phyloP scores from a whole-genome alignment of 2,113 vertebrate species.

The Mola mola region DNA sequence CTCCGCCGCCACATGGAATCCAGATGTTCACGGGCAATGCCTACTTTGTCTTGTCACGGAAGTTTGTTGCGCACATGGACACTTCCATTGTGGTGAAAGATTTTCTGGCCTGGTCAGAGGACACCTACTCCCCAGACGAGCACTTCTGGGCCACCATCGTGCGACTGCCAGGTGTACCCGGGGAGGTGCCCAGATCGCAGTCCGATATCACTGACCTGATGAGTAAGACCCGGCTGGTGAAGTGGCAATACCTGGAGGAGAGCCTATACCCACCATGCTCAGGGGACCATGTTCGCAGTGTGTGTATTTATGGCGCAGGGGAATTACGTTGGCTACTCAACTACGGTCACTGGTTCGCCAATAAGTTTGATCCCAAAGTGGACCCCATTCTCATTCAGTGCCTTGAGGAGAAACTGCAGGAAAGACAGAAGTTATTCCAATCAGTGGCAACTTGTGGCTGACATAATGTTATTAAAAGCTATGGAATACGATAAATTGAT shows the following conservation, averaged over 20 bases:
- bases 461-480: too few species aligned
- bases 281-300: constrained; percentile 87
- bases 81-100: constrained; percentile 82
- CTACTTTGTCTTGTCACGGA: constrained; percentile 89
- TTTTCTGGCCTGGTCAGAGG: constrained; percentile 90
- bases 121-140: constrained; percentile 94
- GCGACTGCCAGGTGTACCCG: constrained; percentile 88
- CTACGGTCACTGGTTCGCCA: constrained; percentile 93
- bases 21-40: constrained; percentile 92
- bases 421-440: constrained; percentile 60
- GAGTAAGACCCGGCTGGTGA: constrained; percentile 93
- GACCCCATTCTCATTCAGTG: constrained; percentile 92
- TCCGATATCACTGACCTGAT: constrained; percentile 89
- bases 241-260: constrained; percentile 90
- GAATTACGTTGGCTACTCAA: constrained; percentile 81
- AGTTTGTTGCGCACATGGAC: constrained; percentile 82
- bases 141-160: constrained; percentile 94
- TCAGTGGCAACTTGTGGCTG: neutral
- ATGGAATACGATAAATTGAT: too few species aligned
- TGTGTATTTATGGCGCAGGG: constrained; percentile 89
- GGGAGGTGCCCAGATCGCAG: constrained; percentile 81
- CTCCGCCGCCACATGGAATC: constrained; percentile 84
- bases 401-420: constrained; percentile 88
- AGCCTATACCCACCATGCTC: constrained; percentile 88
- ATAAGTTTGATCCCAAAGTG: constrained; percentile 93